A percentile compares a stretch with the other conserved stretches of the same genome.
phyloP scores from a whole-genome alignment of 2,888 invertebrate genomes.

The Deroplatys truncata region DNA sequence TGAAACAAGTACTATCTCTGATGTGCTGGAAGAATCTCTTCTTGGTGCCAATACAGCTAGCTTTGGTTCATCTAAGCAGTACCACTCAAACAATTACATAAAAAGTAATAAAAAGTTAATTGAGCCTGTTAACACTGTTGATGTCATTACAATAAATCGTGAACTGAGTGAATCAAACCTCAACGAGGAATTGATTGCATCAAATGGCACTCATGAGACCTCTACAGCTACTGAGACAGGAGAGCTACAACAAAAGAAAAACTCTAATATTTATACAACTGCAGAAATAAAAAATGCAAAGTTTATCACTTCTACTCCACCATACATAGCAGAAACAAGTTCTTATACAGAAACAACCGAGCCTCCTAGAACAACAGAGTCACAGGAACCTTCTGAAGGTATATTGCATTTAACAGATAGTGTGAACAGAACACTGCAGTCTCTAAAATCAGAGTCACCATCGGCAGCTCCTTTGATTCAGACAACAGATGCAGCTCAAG shows the following conservation, averaged over 20 bases:
- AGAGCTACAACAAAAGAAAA: neutral
- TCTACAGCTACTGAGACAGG: neutral
- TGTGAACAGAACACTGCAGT: neutral
- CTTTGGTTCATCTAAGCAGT: constrained; percentile 9
- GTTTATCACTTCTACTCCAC: neutral
- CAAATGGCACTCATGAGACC: neutral
- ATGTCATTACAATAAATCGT: neutral
- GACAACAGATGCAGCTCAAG: neutral
- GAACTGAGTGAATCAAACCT: constrained; percentile 1
- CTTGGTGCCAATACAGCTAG: constrained; percentile 15
- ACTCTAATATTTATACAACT: too few relatives aligned
- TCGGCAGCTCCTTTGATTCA: neutral
- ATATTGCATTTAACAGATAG: neutral
- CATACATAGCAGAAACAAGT: neutral
- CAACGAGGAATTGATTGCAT: neutral
- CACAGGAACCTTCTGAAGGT: neutral
- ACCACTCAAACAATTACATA: neutral
- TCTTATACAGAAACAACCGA: neutral
- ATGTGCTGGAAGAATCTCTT: neutral
- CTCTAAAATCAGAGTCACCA: neutral
- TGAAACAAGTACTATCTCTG: neutral
- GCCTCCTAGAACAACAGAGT: neutral
- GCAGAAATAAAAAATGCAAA: neutral
- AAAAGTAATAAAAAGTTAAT: neutral
- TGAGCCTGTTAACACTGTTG: neutral